phyloP scores from a whole-genome alignment of 1,140 invertebrate genomes.

The Apis dorsata region DNA sequence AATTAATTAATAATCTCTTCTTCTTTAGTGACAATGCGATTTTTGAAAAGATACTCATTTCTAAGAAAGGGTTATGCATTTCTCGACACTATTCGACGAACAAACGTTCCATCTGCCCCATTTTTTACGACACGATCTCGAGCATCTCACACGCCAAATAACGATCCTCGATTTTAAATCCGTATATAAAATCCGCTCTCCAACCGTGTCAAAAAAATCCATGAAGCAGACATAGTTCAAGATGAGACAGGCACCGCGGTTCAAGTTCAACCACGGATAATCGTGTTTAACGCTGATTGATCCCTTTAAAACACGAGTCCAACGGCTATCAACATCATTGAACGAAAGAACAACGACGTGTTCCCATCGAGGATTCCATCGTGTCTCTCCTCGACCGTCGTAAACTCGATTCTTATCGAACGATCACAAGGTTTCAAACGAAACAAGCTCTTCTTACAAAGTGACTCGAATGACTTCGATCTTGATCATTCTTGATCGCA shows the following conservation, averaged over 20 bases:
- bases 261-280: slow-evolving; percentile 46
- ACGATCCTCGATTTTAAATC: slow-evolving; percentile 19
- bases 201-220: slow-evolving; percentile 30
- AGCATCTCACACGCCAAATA: not conserved
- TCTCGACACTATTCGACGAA: too few relatives aligned
- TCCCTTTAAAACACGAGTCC: slow-evolving; percentile 15
- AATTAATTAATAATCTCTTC: too few relatives aligned
- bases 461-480: not conserved
- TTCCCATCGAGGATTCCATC: too few relatives aligned
- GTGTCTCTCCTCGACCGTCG: not conserved
- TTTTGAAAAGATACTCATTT: too few relatives aligned
- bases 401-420: not conserved
- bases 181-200: slow-evolving; percentile 43
- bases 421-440: not conserved
- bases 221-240: slow-evolving; percentile 53
- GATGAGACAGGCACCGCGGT: slow-evolving; percentile 30
- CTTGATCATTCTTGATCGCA: not conserved
- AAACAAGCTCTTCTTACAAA: not conserved
- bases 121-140: too few relatives aligned
- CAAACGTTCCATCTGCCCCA: too few relatives aligned
- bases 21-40: too few relatives aligned
- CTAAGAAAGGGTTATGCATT: too few relatives aligned
- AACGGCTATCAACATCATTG: slow-evolving; percentile 17
- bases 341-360: not conserved
- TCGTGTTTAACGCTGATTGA: slow-evolving; percentile 52